phyloP scores from a whole-genome alignment of 2,797 vertebrate species.

The Lagocephalus sceleratus region DNA sequence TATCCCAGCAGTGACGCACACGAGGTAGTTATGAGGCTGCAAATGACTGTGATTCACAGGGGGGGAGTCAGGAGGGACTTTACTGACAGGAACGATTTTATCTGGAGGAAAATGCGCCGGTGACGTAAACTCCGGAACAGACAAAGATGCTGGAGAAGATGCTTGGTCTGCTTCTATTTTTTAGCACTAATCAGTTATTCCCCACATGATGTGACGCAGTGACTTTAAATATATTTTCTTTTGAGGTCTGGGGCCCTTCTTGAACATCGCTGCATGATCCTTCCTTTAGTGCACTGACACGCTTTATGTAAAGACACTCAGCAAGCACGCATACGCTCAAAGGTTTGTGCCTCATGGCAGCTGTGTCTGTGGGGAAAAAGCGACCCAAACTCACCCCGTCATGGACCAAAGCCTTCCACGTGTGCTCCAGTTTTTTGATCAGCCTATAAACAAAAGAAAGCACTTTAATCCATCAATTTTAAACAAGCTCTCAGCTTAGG shows the following conservation, averaged over 20 bases:
- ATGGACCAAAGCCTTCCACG: conserved; percentile 98
- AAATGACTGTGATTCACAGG: conserved; percentile 18
- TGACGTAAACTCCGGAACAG: background rate
- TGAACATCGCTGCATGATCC: too few species aligned
- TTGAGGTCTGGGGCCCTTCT: too few species aligned
- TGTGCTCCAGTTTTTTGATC: conserved; percentile 98
- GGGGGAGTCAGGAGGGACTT: conserved; percentile 11
- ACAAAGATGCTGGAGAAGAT: background rate
- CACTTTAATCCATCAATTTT: conserved; percentile 3
- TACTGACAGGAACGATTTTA: conserved; percentile 14
- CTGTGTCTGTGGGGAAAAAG: conserved; percentile 4
- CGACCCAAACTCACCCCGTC: conserved; percentile 85
- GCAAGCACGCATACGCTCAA: too few species aligned
- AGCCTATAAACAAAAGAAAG: conserved; percentile 75
- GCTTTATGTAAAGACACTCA: too few species aligned
- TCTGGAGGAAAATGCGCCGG: conserved; percentile 26
- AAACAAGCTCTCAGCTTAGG: background rate
- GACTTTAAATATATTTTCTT: too few species aligned
- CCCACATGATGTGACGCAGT: background rate
- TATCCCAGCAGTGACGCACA: conserved; percentile 24
- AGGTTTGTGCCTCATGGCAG: background rate
- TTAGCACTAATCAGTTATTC: too few species aligned
- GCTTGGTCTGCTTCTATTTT: background rate
- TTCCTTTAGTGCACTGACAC: too few species aligned
- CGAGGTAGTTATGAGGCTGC: conserved; percentile 5